Base-by-base conservation (phyloP, 1,140 invertebrate genomes). In the Xylocopa sonorina region DNA sequence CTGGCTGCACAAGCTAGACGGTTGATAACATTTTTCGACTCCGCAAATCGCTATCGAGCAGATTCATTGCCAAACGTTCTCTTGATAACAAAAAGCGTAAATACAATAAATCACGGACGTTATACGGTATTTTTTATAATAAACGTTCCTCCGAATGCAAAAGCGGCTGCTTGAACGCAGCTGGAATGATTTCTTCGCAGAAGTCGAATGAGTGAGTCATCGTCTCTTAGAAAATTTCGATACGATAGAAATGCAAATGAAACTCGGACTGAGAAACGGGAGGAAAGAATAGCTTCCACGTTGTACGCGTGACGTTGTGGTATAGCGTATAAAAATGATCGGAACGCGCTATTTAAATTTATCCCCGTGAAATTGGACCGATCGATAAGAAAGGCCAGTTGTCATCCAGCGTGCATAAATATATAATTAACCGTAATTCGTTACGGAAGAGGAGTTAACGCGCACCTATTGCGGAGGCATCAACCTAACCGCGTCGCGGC, bases 401-500 rank as follows among this genome's bases (percentile, higher is more conserved):
- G n/a, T 41, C 9, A 50, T 69, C 24, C 12, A n/a, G 10, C 21
- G 32, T 50, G 18, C 43, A 50, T 24, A 9, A 67, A 29, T 7
- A 34, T n/a, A n/a, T n/a, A 41, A 27, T 55, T 16, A 43, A 50
- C 32, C n/a, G 16, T 18, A 24, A 34, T 48, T 9, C 57, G 57
- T 48, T 58, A 62, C 71, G 29, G 71, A 50, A 50, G 71, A 60
- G 4, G 63, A 46, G 71, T 73, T 62, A 62, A 60, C 21, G 55
- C 14, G 14, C 7, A 53, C n/a, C 55, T 24, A 46, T 21, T 34
- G 38, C 24, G 27, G 29, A 62, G 29, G 41, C 43, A 62, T 46
- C 62, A 73, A 73, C 71, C 41, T 62, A 34, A 73, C 43, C 57
- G 43, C 43, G 55, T 7, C 71, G 71, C 43, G 55, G 14, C 71